phyloP scores from a whole-genome alignment of 2,113 vertebrate species.

The Bos indicus region DNA sequence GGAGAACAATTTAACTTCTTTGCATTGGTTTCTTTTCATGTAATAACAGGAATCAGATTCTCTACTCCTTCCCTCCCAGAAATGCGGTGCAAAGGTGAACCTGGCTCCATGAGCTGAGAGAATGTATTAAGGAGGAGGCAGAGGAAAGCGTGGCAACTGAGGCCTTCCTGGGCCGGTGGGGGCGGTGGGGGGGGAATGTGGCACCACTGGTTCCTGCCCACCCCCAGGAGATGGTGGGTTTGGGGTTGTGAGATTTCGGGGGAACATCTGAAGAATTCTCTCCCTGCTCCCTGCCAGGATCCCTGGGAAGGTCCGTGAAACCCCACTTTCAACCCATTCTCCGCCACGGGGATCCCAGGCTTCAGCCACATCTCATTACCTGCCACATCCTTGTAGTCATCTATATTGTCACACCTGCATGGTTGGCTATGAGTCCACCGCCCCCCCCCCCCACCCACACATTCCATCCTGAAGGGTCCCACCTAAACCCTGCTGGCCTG shows the following conservation, averaged over 20 bases:
- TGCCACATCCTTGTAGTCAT: neutral
- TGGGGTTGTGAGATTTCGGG: neutral
- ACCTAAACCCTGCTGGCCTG: neutral
- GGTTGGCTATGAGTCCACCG: neutral
- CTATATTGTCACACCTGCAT: neutral
- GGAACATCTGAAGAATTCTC: neutral
- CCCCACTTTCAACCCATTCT: neutral
- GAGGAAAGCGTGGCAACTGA: neutral
- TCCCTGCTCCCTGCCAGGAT: neutral
- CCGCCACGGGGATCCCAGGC: neutral
- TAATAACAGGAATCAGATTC: neutral
- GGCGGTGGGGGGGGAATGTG: too few species aligned
- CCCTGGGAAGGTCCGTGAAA: neutral
- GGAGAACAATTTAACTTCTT: neutral
- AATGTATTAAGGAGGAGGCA: fast-evolving
- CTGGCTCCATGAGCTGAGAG: neutral
- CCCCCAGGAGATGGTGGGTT: neutral
- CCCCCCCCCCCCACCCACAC: neutral
- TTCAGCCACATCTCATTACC: too few species aligned
- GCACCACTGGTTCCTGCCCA: too few species aligned
- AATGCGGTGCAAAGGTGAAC: fast-evolving
- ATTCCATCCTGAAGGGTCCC: neutral
- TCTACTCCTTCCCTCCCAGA: neutral
- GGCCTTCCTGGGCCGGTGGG: neutral
- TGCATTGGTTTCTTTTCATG: neutral